Evolutionary conservation across 2,797 vertebrate species (phyloP).

Genomic region (Danionella dracula): DNA sequence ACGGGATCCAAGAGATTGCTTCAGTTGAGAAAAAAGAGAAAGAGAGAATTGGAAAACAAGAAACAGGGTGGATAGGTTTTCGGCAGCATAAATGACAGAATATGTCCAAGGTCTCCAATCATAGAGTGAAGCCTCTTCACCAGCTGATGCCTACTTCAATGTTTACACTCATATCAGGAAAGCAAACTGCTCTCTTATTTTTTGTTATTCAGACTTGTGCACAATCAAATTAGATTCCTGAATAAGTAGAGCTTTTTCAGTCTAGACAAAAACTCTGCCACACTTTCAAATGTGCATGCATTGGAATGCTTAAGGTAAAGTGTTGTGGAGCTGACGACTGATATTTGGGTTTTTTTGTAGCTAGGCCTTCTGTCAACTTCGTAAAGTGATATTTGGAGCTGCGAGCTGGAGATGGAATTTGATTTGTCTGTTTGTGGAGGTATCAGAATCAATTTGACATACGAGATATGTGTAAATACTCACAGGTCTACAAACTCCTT

Average conservation of each 20-base stretch:
- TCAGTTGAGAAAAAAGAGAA: conserved; percentile 11
- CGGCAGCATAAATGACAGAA: conserved; percentile 66
- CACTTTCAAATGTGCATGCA: conserved; percentile 28
- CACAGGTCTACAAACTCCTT: neutral
- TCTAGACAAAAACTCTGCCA: conserved; percentile 25
- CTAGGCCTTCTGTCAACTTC: neutral
- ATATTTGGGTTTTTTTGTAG: conserved; percentile 12
- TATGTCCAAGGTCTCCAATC: conserved; percentile 63
- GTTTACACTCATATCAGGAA: conserved; percentile 59
- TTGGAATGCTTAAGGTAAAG: conserved; percentile 6
- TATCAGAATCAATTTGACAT: conserved; percentile 16
- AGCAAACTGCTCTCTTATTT: conserved; percentile 24
- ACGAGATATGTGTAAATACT: neutral
- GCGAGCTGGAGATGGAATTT: conserved; percentile 7
- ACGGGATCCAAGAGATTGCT: conserved; percentile 9
- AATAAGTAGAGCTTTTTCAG: conserved; percentile 20
- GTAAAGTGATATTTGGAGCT: conserved; percentile 10
- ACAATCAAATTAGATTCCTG: conserved; percentile 36
- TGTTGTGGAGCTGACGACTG: conserved; percentile 5
- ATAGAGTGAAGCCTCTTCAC: conserved; percentile 57
- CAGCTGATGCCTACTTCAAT: conserved; percentile 67
- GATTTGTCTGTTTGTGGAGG: conserved; percentile 9
- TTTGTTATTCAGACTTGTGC: conserved; percentile 19
- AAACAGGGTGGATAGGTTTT: conserved; percentile 39
- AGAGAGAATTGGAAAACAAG: conserved; percentile 8